Percentiles rank a stretch among this genome's conserved stretches.
These are phyloP conservation scores for Naja naja DNA, from an alignment of 2,113 vertebrate species.

Conservation along the genomic window DNA sequence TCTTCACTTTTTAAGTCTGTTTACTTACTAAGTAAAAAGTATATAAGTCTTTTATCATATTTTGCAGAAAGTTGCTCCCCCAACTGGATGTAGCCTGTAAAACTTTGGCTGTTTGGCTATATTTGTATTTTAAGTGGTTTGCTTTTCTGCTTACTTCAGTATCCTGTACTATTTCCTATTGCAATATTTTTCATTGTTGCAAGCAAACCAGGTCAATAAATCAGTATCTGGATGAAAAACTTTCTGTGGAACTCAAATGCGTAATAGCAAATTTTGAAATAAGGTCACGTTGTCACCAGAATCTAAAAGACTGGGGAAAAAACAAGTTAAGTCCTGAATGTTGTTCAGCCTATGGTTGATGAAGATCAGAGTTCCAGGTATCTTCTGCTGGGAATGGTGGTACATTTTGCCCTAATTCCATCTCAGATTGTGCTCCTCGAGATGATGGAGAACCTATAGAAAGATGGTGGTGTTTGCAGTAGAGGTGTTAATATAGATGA, in stretches of 20 bases:
- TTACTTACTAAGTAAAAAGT: not conserved
- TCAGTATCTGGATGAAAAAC: conserved; percentile 1
- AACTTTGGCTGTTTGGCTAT: not conserved
- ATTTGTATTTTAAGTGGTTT: not conserved
- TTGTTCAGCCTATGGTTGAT: not conserved
- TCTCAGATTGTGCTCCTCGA: not conserved
- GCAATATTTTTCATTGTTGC: conserved; percentile 9
- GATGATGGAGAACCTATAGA: not conserved
- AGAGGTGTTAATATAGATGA: not conserved
- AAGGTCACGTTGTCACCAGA: conserved; percentile 6
- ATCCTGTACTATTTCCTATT: not conserved
- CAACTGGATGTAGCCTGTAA: not conserved
- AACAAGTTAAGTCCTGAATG: not conserved
- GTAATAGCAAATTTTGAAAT: not conserved
- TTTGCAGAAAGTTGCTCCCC: not conserved
- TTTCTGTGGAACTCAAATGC: not conserved
- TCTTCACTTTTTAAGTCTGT: not conserved
- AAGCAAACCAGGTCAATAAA: conserved; percentile 11
- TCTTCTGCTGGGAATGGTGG: not conserved
- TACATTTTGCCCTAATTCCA: not conserved
- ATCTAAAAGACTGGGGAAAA: not conserved
- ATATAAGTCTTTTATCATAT: not conserved
- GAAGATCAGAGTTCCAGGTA: not conserved
- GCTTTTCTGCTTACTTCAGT: conserved; percentile 17
- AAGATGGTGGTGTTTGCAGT: not conserved